Base-by-base conservation (phyloP, 2,888 invertebrate species). In the Cephus rjabovi region DNA sequence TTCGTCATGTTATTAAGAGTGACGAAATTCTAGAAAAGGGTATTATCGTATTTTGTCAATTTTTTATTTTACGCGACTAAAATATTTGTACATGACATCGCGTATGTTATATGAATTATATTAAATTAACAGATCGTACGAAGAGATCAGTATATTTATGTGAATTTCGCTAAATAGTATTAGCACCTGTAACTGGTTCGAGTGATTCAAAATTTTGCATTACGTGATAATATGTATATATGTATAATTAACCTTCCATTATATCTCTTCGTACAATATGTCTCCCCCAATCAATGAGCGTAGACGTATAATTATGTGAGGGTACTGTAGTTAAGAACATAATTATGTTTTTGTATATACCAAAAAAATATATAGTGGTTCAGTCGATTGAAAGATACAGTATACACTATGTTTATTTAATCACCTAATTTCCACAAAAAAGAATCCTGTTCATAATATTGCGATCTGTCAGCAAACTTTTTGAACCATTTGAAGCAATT, bases 311-410 rank as follows among this genome's bases (percentile, higher is more conserved):
- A 35, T 34, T 35, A 34, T 74, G 31, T 37, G 35, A 15, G 35
- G 34, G 35, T 70, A 70, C 34, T 80, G 79, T 79, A 79, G 75
- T 74, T 73, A 76, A 69, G 37, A 79, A 69, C 77, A 76, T 69
- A 12, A 69, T 40, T 78, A 79, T 80, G 77, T 79, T 79, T 80
- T 79, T 80, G 78, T 80, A 80, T 79, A 80, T 80, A 80, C 30
- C 34, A 79, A 80, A 69, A 35, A 77, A 70, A 81, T 80, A 81
- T 80, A 83, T 74, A 31, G 12, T 30, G 34, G 30, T 76, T n/a
- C 69, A 34, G 12, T 23, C 33, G 34, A 76, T 34, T 76, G 12
- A 69, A 69, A 33, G 34, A 12, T 56, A 31, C 75, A 71, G 1
- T 33, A 71, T 71, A 34, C 31, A 3, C 33, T 31, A 33, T 23